phyloP scores from a whole-genome alignment of 2,888 invertebrate species.

The Parthenolecanium corni region DNA sequence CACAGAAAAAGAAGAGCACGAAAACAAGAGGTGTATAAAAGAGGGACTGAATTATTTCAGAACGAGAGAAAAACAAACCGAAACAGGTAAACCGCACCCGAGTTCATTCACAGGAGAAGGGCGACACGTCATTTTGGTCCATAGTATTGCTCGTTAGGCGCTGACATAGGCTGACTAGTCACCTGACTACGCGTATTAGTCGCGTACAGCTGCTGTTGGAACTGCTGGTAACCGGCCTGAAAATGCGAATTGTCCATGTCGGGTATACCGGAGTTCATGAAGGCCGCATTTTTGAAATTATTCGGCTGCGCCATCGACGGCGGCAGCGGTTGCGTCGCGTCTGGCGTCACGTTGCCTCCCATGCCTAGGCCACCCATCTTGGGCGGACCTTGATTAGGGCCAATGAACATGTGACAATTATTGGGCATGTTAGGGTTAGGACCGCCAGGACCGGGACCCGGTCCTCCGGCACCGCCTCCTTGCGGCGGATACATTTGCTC shows the following conservation, averaged over 20 bases:
- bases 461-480: too few relatives aligned
- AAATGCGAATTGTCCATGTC: slow-evolving; percentile 86
- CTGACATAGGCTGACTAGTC: slow-evolving; percentile 21
- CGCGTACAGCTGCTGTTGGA: slow-evolving; percentile 88
- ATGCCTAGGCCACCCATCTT: slow-evolving; percentile 39
- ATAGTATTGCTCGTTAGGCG: slow-evolving; percentile 25
- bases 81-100: not conserved
- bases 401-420: slow-evolving; percentile 20
- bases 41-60: not conserved
- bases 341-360: slow-evolving; percentile 40
- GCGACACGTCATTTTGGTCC: slow-evolving; percentile 17
- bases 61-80: not conserved
- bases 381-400: slow-evolving; percentile 40
- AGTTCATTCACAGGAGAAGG: not conserved
- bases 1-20: not conserved
- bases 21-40: not conserved
- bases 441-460: not conserved
- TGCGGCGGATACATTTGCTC: slow-evolving; percentile 23
- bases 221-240: slow-evolving; percentile 90
- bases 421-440: slow-evolving; percentile 21
- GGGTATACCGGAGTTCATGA: slow-evolving; percentile 71
- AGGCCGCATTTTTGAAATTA: slow-evolving; percentile 54
- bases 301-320: slow-evolving; percentile 64
- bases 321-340: slow-evolving; percentile 59
- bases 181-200: slow-evolving; percentile 55